A percentile compares a stretch with the other conserved stretches of the same genome.
phyloP scores from a whole-genome alignment of 2,113 vertebrate genomes.

The Cavia porcellus region DNA sequence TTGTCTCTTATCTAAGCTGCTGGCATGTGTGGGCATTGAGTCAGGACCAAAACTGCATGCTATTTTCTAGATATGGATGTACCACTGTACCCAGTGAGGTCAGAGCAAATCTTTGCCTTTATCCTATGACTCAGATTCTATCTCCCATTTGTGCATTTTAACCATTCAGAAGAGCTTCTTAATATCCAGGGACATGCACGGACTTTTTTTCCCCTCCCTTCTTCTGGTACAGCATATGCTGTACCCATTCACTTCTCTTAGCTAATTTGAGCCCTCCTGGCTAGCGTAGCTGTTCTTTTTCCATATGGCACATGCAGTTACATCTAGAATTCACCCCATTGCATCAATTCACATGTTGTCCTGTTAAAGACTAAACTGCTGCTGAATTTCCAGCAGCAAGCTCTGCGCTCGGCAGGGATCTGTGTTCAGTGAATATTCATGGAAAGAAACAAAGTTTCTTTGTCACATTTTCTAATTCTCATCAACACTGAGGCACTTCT shows the following conservation, averaged over 20 bases:
- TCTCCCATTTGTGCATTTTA: not conserved
- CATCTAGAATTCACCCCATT: not conserved
- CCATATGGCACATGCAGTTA: not conserved
- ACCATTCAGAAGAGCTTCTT: not conserved
- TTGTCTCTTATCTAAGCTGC: conserved; percentile 23
- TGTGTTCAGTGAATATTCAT: not conserved
- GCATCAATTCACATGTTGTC: not conserved
- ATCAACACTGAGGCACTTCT: not conserved
- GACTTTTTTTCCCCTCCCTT: not conserved
- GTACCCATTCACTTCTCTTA: not conserved
- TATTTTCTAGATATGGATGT: not conserved
- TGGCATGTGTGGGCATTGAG: not conserved
- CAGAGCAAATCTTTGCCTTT: not conserved
- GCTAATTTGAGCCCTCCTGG: not conserved
- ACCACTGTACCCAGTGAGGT: not conserved
- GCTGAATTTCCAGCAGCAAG: conserved; percentile 37
- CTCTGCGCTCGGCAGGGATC: not conserved
- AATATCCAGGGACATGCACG: not conserved
- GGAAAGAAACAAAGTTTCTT: conserved; percentile 42
- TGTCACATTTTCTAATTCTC: conserved; percentile 12
- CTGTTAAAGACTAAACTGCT: not conserved
- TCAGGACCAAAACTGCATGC: not conserved
- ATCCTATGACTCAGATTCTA: not conserved
- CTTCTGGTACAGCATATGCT: not conserved
- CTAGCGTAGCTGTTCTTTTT: not conserved